Conservation (phyloP, 1,140 invertebrate genomes). For the Wiebesia pumilae region DNA sequence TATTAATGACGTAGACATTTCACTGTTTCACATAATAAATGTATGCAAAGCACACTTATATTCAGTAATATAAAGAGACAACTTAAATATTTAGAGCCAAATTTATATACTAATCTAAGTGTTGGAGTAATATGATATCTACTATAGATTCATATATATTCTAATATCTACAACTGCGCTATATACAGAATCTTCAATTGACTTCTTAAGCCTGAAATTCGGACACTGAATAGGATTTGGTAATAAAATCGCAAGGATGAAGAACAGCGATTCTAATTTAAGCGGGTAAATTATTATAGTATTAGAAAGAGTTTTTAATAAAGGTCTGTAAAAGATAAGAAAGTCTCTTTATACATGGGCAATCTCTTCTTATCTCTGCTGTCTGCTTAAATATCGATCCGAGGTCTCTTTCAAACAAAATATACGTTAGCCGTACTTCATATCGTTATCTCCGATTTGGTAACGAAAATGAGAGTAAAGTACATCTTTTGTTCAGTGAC, state of each 20-base stretch:
- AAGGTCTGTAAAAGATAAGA: no score
- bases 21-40: conserved; percentile 11
- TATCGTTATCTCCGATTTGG: background rate
- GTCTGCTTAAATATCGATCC: background rate
- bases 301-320: no score
- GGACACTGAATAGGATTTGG: background rate
- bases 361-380: no score
- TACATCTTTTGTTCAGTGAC: background rate
- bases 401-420: background rate
- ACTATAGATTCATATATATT: background rate
- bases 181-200: background rate
- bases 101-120: background rate
- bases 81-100: background rate
- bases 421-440: background rate
- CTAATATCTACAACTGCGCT: no score
- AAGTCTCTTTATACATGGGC: no score
- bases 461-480: background rate
- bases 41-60: background rate
- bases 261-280: background rate
- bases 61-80: background rate
- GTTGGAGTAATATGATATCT: background rate
- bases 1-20: conserved; percentile 10
- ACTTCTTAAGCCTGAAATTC: background rate
- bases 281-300: no score
- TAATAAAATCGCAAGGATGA: background rate